These are phyloP conservation scores for Lasioglossum morio DNA, from an alignment of 2,888 invertebrate species.

Conservation along the genomic window DNA sequence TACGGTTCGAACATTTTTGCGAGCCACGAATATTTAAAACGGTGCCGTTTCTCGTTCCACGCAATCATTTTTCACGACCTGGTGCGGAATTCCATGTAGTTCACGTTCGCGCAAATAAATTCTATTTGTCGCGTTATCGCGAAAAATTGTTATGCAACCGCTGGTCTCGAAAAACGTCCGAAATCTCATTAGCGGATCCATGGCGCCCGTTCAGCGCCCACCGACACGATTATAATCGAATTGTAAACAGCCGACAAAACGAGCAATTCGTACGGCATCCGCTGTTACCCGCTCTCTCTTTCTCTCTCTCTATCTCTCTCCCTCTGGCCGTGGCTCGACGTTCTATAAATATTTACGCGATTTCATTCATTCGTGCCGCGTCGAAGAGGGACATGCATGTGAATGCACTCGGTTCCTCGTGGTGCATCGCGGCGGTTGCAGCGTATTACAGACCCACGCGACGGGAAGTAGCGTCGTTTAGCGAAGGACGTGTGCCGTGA, in stretches of 20 bases:
- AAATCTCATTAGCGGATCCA: not conserved
- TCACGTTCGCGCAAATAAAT: not conserved
- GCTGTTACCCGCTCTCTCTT: conserved; percentile 52
- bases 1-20: not conserved
- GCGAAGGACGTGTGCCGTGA: conserved; percentile 46
- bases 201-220: conserved; percentile 18
- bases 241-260: conserved; percentile 73
- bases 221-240: conserved; percentile 74
- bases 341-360: conserved; percentile 80
- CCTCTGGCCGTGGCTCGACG: conserved; percentile 63
- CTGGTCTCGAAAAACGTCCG: not conserved
- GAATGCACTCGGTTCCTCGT: conserved; percentile 64
- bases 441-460: conserved; percentile 66
- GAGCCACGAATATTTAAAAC: not conserved
- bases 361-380: conserved; percentile 75
- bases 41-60: not conserved
- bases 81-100: not conserved
- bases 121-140: conserved; percentile 32
- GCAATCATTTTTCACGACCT: not conserved
- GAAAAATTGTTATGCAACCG: not conserved
- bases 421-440: conserved; percentile 39
- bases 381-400: conserved; percentile 61
- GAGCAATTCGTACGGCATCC: conserved; percentile 71
- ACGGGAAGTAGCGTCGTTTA: conserved; percentile 68
- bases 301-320: no score